These are phyloP conservation scores for Matsumurasca onukii DNA, from an alignment of 1,140 invertebrate genomes.

Conservation along the genomic window DNA sequence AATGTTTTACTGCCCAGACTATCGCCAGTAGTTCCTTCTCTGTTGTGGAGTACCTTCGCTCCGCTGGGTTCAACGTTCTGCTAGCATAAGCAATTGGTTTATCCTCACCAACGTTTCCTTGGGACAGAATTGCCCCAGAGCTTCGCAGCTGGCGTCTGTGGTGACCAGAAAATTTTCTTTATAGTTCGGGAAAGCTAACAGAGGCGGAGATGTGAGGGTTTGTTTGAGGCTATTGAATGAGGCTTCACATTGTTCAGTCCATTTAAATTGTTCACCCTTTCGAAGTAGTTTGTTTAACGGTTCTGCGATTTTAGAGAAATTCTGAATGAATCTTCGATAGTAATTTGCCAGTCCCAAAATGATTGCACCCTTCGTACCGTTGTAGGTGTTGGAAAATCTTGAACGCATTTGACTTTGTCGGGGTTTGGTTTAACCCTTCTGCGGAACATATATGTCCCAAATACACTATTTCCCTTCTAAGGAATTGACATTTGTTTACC, in stretches of 20 bases:
- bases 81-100: background rate
- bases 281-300: background rate
- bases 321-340: background rate
- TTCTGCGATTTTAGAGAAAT: background rate
- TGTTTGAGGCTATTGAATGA: background rate
- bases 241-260: background rate
- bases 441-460: background rate
- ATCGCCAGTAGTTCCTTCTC: background rate
- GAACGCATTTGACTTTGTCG: background rate
- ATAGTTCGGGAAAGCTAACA: background rate
- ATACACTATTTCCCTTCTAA: background rate
- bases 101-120: background rate
- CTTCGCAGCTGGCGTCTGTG: background rate
- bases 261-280: background rate
- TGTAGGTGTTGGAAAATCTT: background rate
- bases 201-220: background rate
- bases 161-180: background rate
- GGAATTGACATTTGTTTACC: background rate
- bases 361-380: background rate
- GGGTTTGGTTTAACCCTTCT: background rate
- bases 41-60: background rate
- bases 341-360: background rate
- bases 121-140: background rate
- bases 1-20: background rate
- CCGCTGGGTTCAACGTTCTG: background rate